A percentile compares a stretch with the other conserved stretches of the same genome.
These are phyloP conservation scores for Homarus americanus DNA, from an alignment of 1,140 invertebrate genomes.

Conservation along the genomic window DNA sequence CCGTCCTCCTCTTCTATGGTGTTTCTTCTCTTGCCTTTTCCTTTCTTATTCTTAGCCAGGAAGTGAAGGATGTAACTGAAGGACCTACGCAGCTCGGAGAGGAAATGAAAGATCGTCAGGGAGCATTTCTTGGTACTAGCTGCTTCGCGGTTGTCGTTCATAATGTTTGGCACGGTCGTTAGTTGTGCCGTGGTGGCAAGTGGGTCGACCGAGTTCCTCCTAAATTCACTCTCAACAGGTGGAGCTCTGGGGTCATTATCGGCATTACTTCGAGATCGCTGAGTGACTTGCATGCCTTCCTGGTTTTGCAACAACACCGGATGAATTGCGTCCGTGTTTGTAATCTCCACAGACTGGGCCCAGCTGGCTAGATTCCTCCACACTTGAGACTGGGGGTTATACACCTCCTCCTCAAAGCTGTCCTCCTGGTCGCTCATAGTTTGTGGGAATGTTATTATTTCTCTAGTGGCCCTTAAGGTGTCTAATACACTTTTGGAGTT, in stretches of 20 bases:
- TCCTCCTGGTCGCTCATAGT: not conserved
- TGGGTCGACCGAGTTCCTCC: not conserved
- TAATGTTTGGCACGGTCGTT: not conserved
- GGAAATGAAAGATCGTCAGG: not conserved
- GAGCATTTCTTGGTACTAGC: conserved; percentile 29
- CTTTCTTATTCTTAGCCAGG: not conserved
- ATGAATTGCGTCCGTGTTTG: not conserved
- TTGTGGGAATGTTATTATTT: not conserved
- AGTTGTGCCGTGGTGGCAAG: not conserved
- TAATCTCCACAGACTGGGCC: conserved; percentile 37
- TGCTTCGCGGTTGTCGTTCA: not conserved
- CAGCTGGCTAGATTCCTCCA: conserved; percentile 45
- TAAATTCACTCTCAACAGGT: not conserved
- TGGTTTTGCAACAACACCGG: conserved; percentile 8
- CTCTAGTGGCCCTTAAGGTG: conserved; percentile 31
- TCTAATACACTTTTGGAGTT: conserved; percentile 54
- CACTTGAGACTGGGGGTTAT: conserved; percentile 31
- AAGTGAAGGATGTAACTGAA: not conserved
- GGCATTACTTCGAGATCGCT: not conserved
- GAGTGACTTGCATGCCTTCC: conserved; percentile 21
- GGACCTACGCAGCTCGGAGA: not conserved
- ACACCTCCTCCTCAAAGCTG: conserved; percentile 11
- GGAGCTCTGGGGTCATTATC: not conserved
- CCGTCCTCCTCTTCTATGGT: conserved; percentile 16
- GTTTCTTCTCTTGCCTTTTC: not conserved